Conservation (phyloP, 2,113 vertebrate genomes). For the Cebus imitator region DNA sequence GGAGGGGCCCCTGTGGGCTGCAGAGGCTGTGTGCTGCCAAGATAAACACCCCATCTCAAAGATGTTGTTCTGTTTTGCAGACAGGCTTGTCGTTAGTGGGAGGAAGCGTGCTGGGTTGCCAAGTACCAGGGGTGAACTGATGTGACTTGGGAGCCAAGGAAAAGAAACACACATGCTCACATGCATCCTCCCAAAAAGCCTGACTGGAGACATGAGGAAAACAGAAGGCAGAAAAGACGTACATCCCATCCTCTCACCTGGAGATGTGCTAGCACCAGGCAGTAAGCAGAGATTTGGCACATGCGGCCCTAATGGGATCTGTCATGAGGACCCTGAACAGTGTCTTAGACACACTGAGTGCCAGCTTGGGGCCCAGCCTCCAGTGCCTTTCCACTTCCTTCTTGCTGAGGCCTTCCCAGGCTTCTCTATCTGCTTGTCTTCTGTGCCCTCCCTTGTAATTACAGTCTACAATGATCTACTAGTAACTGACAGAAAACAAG, state of each 20-base stretch:
- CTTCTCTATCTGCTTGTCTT: neutral
- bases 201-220: constrained; percentile 63
- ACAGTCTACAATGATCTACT: neutral
- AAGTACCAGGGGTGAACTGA: constrained; percentile 75
- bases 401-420: neutral
- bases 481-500: neutral
- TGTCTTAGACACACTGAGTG: constrained; percentile 32
- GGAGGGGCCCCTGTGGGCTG: constrained; percentile 56
- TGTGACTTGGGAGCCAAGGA: constrained; percentile 75
- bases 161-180: constrained; percentile 63
- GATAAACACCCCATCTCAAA: constrained; percentile 82
- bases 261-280: neutral
- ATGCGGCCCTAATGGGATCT: neutral
- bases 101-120: constrained; percentile 73
- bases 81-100: constrained; percentile 78
- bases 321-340: neutral
- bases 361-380: neutral
- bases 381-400: neutral
- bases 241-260: constrained; percentile 48
- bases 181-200: constrained; percentile 39
- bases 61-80: constrained; percentile 84
- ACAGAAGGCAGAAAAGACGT: constrained; percentile 58
- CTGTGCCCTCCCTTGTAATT: neutral
- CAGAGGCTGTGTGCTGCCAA: constrained; percentile 72
- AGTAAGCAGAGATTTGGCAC: constrained; percentile 13